Evolutionary conservation across 2,113 vertebrate genomes (phyloP).

Genomic region (Phaetusa simplex): DNA sequence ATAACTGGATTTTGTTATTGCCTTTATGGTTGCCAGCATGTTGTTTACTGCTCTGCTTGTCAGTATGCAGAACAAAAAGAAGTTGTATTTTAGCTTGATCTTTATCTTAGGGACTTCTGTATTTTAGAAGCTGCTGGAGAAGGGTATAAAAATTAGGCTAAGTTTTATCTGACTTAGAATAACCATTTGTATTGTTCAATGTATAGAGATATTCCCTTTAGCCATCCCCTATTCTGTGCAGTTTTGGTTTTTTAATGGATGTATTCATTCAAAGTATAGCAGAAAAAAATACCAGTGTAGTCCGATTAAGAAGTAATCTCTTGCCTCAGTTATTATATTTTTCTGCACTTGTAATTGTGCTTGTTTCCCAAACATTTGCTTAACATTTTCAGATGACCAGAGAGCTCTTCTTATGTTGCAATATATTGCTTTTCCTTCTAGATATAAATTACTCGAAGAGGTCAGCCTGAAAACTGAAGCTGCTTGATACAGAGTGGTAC

Average conservation of each 20-base stretch:
- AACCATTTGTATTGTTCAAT: not conserved
- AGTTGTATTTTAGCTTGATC: not conserved
- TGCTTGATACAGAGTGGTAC: not conserved
- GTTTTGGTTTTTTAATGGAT: not conserved
- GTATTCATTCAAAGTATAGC: not conserved
- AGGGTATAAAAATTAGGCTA: not conserved
- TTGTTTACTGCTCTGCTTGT: not conserved
- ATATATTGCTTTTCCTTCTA: not conserved
- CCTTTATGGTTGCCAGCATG: not conserved
- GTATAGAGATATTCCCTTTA: not conserved
- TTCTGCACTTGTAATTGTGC: not conserved
- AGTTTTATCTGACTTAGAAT: not conserved
- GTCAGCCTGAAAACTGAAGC: not conserved
- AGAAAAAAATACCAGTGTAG: not conserved
- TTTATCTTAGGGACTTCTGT: not conserved
- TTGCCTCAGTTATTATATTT: not conserved
- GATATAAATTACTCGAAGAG: not conserved
- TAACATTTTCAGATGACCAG: not conserved
- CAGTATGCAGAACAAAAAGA: not conserved
- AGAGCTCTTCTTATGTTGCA: not conserved
- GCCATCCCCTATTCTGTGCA: not conserved
- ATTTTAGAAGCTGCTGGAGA: not conserved
- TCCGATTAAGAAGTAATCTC: not conserved
- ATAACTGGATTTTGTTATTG: not conserved
- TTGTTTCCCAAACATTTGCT: not conserved